Evolutionary conservation across 23 tunicate species (phyloP).

Genomic region (Phallusia fumigata): DNA sequence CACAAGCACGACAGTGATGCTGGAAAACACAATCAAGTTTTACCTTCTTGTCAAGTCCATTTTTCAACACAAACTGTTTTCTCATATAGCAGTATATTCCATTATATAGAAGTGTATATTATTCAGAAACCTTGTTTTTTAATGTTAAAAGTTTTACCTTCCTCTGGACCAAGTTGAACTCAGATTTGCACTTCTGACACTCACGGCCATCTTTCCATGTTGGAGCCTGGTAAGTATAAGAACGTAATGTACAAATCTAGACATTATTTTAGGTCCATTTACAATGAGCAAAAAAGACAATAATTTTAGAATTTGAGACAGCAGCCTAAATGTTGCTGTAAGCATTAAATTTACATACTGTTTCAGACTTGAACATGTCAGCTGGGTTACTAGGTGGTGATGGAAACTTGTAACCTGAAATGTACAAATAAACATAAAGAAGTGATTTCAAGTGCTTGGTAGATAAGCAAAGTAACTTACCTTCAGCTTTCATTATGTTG

Average conservation of each 20-base stretch:
- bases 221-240: constrained; percentile 56
- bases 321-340: too few species aligned
- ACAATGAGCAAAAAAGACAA: not conserved
- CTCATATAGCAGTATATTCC: too few species aligned
- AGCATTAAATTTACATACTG: constrained; percentile 10
- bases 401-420: constrained; percentile 81
- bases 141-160: constrained; percentile 63
- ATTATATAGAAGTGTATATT: too few species aligned
- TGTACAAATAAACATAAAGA: not conserved
- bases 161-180: constrained; percentile 73
- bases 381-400: constrained; percentile 50
- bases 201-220: constrained; percentile 98
- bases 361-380: constrained; percentile 91
- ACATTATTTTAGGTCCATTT: not conserved
- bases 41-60: too few species aligned
- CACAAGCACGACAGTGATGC: constrained; percentile 99
- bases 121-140: too few species aligned
- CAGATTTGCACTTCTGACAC: constrained; percentile 80
- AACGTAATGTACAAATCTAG: too few species aligned
- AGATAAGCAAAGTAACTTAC: constrained; percentile 33
- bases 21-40: constrained; percentile 22
- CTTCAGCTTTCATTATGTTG: constrained; percentile 96
- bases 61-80: too few species aligned
- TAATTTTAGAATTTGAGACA: too few species aligned
- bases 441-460: too few species aligned